These are phyloP conservation scores for Sylvietta virens DNA, from an alignment of 2,113 vertebrate genomes.

Conservation along the genomic window DNA sequence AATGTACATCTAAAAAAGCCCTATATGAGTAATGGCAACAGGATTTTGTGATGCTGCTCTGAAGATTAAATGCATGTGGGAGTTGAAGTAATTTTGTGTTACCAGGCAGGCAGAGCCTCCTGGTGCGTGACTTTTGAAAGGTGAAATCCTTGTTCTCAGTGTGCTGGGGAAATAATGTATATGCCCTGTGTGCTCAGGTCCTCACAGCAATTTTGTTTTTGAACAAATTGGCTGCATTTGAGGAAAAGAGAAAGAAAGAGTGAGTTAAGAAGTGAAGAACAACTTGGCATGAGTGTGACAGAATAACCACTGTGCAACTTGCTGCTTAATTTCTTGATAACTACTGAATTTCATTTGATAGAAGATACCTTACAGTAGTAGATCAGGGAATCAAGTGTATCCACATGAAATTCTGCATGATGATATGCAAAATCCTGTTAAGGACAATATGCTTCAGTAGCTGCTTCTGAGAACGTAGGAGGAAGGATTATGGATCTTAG, in stretches of 20 bases:
- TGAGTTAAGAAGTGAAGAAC: not conserved
- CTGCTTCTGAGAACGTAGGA: not conserved
- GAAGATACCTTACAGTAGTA: not conserved
- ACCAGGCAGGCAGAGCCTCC: not conserved
- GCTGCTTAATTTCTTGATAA: not conserved
- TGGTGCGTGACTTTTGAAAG: not conserved
- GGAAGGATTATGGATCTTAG: not conserved
- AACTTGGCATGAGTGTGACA: not conserved
- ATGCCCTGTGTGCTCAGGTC: not conserved
- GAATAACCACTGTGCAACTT: not conserved
- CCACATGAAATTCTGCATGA: not conserved
- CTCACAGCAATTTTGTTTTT: not conserved
- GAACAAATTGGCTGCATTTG: not conserved
- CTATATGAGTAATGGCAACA: not conserved
- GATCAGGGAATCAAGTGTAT: not conserved
- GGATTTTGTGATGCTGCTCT: not conserved
- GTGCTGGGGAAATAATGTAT: not conserved
- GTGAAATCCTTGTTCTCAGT: not conserved
- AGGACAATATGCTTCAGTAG: not conserved
- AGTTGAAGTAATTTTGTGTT: not conserved
- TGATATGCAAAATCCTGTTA: not conserved
- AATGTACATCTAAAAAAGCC: not conserved
- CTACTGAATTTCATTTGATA: not conserved
- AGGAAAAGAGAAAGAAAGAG: not conserved
- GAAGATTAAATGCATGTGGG: not conserved